Percentiles rank a stretch among this genome's conserved stretches.
These are phyloP conservation scores for Coleophora deauratella DNA, from an alignment of 2,888 invertebrate genomes.

Conservation along the genomic window DNA sequence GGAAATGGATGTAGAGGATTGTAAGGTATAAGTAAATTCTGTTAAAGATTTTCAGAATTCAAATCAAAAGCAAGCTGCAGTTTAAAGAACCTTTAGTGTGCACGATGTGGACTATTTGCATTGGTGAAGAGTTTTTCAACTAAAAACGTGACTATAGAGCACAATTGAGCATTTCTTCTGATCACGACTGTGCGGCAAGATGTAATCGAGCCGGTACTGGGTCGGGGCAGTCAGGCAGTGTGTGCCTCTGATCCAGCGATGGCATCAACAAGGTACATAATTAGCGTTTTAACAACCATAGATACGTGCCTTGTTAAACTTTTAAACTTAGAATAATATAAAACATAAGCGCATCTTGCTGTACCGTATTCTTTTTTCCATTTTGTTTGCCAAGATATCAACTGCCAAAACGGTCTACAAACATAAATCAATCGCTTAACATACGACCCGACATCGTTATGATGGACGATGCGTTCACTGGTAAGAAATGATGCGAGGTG, in stretches of 20 bases:
- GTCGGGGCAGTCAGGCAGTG: constrained; percentile 36
- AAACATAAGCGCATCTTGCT: too few species aligned
- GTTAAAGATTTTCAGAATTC: constrained; percentile 18
- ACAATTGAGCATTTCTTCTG: constrained; percentile 41
- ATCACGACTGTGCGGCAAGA: constrained; percentile 51
- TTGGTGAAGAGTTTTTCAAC: constrained; percentile 15
- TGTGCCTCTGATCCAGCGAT: constrained; percentile 20
- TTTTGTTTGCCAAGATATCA: constrained; percentile 1
- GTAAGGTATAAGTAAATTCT: too few species aligned
- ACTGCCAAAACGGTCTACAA: background rate
- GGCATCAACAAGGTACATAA: constrained; percentile 30
- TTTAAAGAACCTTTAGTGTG: constrained; percentile 25
- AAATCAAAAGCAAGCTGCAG: constrained; percentile 31
- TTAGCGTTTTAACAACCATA: constrained; percentile 54
- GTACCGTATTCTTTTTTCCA: too few species aligned
- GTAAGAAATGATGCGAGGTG: constrained; percentile 35
- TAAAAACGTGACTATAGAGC: constrained; percentile 53
- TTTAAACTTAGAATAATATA: too few species aligned
- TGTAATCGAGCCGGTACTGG: constrained; percentile 30
- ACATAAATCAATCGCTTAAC: constrained; percentile 22
- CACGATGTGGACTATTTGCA: constrained; percentile 38
- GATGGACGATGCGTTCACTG: constrained; percentile 30
- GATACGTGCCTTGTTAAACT: constrained; percentile 23
- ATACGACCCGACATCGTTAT: constrained; percentile 27
- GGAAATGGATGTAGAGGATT: too few species aligned